phyloP scores from a whole-genome alignment of 92 coral and sea anemone genomes.

The Porites rus region DNA sequence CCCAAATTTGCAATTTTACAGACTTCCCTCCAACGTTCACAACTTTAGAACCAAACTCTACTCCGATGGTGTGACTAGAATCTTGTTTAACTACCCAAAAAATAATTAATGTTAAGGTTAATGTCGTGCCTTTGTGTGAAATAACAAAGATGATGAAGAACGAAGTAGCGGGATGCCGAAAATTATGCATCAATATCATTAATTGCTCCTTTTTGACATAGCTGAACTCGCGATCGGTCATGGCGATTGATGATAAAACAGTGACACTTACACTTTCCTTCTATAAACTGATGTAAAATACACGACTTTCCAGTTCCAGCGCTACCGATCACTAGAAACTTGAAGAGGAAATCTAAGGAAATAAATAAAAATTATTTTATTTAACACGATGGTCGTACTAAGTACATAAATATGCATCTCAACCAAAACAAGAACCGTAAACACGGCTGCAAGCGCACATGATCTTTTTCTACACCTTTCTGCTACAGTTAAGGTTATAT shows the following conservation, averaged over 20 bases:
- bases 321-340: slow-evolving; percentile 98
- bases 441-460: not conserved
- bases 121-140: not conserved
- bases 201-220: not conserved
- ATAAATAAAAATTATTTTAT: slow-evolving; percentile 20
- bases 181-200: not conserved
- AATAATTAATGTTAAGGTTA: not conserved
- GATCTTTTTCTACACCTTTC: not conserved
- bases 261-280: slow-evolving; percentile 95
- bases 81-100: slow-evolving; percentile 91
- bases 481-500: not conserved
- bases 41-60: slow-evolving; percentile 98
- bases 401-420: not conserved
- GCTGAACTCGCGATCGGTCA: not conserved
- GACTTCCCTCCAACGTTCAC: slow-evolving; percentile 98
- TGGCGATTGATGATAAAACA: not conserved
- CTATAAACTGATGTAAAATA: slow-evolving; percentile 97
- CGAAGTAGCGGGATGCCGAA: not conserved
- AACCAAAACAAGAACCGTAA: not conserved
- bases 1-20: slow-evolving; percentile 98
- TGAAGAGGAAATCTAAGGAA: slow-evolving; percentile 95
- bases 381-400: not conserved
- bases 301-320: slow-evolving; percentile 99
- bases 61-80: slow-evolving; percentile 99
- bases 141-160: not conserved